phyloP scores from a whole-genome alignment of 2,888 invertebrate species.

The Proisotoma minuta region DNA sequence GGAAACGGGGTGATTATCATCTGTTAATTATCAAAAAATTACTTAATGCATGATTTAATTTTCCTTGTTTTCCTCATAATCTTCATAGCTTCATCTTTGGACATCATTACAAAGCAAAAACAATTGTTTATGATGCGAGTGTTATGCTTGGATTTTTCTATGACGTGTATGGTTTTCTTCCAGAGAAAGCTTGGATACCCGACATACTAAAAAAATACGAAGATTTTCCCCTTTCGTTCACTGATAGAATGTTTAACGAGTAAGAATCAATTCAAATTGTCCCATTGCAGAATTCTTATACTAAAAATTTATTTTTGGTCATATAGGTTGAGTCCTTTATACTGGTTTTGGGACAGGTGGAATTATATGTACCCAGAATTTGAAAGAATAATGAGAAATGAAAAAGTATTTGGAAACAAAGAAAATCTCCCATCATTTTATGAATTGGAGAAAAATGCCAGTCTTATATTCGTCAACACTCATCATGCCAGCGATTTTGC shows the following conservation, averaged over 20 bases:
- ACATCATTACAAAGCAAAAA: conserved; percentile 8
- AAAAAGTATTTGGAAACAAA: background rate
- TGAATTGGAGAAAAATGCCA: conserved; percentile 30
- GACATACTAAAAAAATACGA: conserved; percentile 1
- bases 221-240: conserved; percentile 21
- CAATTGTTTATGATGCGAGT: conserved; percentile 12
- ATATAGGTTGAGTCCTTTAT: no score
- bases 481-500: conserved; percentile 42
- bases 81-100: conserved; percentile 16
- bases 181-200: conserved; percentile 13
- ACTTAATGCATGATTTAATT: conserved; percentile 6
- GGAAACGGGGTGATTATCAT: no score
- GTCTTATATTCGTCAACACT: conserved; percentile 42
- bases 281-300: no score
- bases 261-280: no score
- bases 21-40: no score
- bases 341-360: background rate
- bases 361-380: conserved; percentile 7
- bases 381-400: conserved; percentile 6
- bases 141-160: background rate
- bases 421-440: conserved; percentile 18
- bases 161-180: conserved; percentile 10
- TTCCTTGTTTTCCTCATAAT: no score
- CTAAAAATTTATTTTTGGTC: background rate
- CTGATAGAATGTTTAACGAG: no score